phyloP scores from a whole-genome alignment of 2,888 invertebrate genomes.

The Pollenia griseotomentosa region DNA sequence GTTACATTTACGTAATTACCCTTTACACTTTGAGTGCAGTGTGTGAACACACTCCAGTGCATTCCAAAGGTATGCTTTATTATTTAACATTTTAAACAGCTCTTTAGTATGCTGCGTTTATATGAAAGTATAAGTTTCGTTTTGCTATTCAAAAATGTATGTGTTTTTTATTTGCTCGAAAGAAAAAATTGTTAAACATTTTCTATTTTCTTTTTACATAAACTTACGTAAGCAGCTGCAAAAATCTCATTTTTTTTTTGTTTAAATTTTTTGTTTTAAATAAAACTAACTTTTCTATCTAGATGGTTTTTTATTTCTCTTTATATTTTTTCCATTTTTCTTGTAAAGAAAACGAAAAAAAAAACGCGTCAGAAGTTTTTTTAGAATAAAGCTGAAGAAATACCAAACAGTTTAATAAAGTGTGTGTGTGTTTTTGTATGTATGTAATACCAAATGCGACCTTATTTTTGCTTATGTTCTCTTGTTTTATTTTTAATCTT shows the following conservation, averaged over 20 bases:
- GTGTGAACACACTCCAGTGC: conserved; percentile 29
- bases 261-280: conserved; percentile 29
- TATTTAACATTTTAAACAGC: conserved; percentile 45
- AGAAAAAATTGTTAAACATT: neutral
- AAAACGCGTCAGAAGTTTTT: conserved; percentile 60
- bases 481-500: conserved; percentile 24
- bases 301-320: conserved; percentile 38
- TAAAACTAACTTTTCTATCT: conserved; percentile 62
- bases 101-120: conserved; percentile 37
- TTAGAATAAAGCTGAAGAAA: neutral
- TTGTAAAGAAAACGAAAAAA: conserved; percentile 22
- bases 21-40: conserved; percentile 38
- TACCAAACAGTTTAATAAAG: conserved; percentile 47
- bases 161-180: neutral
- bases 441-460: conserved; percentile 15
- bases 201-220: conserved; percentile 1
- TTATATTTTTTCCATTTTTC: neutral
- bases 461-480: conserved; percentile 56
- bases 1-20: conserved; percentile 46
- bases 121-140: conserved; percentile 1
- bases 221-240: conserved; percentile 38
- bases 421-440: conserved; percentile 26
- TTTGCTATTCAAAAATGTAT: conserved; percentile 38
- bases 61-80: conserved; percentile 52
- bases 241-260: conserved; percentile 55